Evolutionary conservation across 2,797 vertebrate species (phyloP).

Genomic region (Protosalanx chinensis): DNA sequence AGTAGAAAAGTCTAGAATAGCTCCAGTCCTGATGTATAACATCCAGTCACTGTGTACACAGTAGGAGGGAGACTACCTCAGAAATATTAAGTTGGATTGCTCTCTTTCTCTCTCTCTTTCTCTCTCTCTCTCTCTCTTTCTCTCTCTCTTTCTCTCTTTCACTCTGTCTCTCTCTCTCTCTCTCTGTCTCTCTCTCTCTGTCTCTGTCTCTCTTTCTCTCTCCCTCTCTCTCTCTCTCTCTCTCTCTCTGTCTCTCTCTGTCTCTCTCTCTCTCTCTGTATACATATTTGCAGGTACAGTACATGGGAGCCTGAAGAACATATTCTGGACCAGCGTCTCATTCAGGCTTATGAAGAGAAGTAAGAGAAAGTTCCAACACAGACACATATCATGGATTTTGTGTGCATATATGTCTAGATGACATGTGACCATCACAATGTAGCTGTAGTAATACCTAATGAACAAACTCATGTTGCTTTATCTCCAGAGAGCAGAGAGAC

Average conservation of each 20-base stretch:
- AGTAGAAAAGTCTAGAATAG: slow-evolving; percentile 59
- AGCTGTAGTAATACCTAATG: neutral
- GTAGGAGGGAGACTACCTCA: neutral
- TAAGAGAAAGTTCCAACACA: slow-evolving; percentile 61
- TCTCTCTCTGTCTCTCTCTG: neutral
- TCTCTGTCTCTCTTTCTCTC: neutral
- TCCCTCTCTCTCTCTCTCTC: neutral
- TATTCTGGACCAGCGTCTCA: slow-evolving; percentile 92
- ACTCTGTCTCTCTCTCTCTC: too few relatives aligned
- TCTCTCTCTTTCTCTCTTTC: too few relatives aligned
- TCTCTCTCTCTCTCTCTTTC: too few relatives aligned
- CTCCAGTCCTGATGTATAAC: neutral
- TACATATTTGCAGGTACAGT: slow-evolving; percentile 81
- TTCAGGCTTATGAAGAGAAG: slow-evolving; percentile 96
- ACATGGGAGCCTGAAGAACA: slow-evolving; percentile 99
- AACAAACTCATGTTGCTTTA: neutral
- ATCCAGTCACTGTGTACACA: neutral
- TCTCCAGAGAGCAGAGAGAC: slow-evolving; percentile 87
- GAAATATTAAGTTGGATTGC: neutral
- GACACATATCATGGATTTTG: neutral
- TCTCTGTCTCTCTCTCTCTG: too few relatives aligned
- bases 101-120: neutral
- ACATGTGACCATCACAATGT: neutral
- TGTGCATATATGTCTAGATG: neutral
- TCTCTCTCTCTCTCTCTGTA: neutral